Evolutionary conservation across 2,888 invertebrate genomes (phyloP), one percentile per base, ranked within the genome.

Genomic region (Rhamnusium bicolor): DNA sequence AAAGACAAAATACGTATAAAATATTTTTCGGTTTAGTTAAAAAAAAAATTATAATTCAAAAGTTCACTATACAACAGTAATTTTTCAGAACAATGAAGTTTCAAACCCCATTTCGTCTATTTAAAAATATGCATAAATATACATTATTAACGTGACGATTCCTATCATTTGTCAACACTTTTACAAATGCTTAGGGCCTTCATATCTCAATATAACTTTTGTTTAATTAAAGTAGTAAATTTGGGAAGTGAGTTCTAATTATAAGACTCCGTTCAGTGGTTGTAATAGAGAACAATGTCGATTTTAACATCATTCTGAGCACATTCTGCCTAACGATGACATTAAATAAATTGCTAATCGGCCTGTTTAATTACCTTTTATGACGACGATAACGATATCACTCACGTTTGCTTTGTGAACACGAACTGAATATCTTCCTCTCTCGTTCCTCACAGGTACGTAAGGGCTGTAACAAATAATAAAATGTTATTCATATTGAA

Each of bases 281-380:
- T 32, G 21, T 40, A 51, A 40, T 49, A 14, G 27, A 63, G 40
- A 51, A 49, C 51, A 49, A 63, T 49, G 29, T 51, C 16, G 21
- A 63, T 21, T 49, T 53, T 27, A 65, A 19, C 53, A 53, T 65
- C 46, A 51, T 53, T 51, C 54, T 40, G 53, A 65, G 19, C 65
- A 53, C 53, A 53, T 32, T 21, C 8, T 21, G 21, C 32, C 10
- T 53, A 65, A 65, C 32, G 16, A 53, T 53, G 18, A 6, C 53
- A 32, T 29, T 53, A 32, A 65, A 53, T 53, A 65, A 29, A 65
- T 65, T 65, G 53, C 53, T 53, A 47, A 65, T 53, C 32, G 53
- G 27, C 18, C 21, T 29, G 65, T 29, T 65, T 65, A 65, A 53
- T 65, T 65, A 65, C 65, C 65, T 65, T 65, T 65, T 65, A 53